phyloP scores from a whole-genome alignment of 2,113 vertebrate species.

The Thunnus thynnus region DNA sequence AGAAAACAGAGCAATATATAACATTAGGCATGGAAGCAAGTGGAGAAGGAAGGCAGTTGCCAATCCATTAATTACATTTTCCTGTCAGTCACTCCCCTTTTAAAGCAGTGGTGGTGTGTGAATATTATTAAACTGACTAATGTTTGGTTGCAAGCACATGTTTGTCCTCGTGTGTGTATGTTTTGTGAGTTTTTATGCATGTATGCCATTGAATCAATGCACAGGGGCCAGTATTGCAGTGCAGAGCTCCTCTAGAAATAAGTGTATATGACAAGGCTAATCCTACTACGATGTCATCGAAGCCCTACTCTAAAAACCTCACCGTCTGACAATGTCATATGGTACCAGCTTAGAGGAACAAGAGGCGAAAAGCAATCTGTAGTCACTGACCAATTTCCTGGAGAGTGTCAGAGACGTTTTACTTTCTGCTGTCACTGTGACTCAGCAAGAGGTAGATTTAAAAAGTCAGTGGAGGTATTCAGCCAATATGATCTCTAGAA shows the following conservation, averaged over 20 bases:
- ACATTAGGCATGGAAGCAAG: not conserved
- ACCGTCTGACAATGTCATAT: constrained; percentile 21
- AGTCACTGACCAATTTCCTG: constrained; percentile 2
- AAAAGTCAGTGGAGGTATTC: not conserved
- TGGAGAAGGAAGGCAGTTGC: not conserved
- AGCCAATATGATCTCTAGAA: not conserved
- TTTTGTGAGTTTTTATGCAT: not conserved
- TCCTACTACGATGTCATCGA: constrained; percentile 40
- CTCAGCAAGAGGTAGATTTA: constrained; percentile 17
- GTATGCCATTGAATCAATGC: constrained; percentile 34
- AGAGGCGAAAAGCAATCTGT: not conserved
- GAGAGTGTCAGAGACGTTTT: not conserved
- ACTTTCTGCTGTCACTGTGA: constrained; percentile 5
- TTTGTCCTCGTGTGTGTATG: not conserved
- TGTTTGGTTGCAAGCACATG: not conserved
- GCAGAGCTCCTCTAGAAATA: constrained; percentile 30
- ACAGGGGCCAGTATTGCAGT: not conserved
- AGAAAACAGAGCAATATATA: not conserved
- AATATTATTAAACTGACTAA: not conserved
- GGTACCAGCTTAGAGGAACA: constrained; percentile 17
- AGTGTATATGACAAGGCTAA: constrained; percentile 33
- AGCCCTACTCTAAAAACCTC: constrained; percentile 15
- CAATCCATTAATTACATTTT: constrained; percentile 15
- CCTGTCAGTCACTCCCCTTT: constrained; percentile 1
- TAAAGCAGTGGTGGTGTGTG: not conserved